Percentiles rank a stretch among this genome's conserved stretches.
phyloP scores from a whole-genome alignment of 2,888 invertebrate species.

The Harpagoxenus sublaevis region DNA sequence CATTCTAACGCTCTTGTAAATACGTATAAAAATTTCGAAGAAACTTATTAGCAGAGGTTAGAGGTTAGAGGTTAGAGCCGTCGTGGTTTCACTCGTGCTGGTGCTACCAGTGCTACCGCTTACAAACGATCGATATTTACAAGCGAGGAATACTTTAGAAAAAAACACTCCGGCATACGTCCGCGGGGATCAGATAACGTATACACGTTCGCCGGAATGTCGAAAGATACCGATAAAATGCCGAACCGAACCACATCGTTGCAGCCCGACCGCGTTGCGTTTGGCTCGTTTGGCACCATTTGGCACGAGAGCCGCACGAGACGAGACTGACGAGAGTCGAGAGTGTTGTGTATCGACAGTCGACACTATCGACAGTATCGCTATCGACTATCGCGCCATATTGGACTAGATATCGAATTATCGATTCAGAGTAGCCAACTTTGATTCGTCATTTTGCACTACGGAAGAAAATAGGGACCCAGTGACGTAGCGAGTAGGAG shows the following conservation, averaged over 20 bases:
- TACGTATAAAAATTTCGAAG: background rate
- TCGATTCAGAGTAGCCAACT: background rate
- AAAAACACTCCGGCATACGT: background rate
- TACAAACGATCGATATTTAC: background rate
- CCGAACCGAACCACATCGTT: background rate
- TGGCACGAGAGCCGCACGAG: too few relatives aligned
- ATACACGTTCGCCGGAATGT: background rate
- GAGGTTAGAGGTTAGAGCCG: slow-evolving; percentile 25
- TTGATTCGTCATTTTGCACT: too few relatives aligned
- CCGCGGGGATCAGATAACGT: background rate
- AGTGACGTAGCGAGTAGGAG: too few relatives aligned
- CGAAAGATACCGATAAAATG: background rate
- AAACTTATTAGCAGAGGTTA: background rate
- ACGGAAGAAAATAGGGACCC: too few relatives aligned
- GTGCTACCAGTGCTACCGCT: background rate
- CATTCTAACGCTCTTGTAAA: background rate
- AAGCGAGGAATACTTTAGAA: background rate
- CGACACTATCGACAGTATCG: too few relatives aligned
- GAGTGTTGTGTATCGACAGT: too few relatives aligned
- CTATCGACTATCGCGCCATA: background rate
- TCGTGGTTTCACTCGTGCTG: background rate
- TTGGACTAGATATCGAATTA: background rate
- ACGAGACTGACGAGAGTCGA: too few relatives aligned
- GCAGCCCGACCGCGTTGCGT: background rate
- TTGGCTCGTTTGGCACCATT: too few relatives aligned